Evolutionary conservation across 2,113 vertebrate species (phyloP).

Genomic region (Pipa parva): DNA sequence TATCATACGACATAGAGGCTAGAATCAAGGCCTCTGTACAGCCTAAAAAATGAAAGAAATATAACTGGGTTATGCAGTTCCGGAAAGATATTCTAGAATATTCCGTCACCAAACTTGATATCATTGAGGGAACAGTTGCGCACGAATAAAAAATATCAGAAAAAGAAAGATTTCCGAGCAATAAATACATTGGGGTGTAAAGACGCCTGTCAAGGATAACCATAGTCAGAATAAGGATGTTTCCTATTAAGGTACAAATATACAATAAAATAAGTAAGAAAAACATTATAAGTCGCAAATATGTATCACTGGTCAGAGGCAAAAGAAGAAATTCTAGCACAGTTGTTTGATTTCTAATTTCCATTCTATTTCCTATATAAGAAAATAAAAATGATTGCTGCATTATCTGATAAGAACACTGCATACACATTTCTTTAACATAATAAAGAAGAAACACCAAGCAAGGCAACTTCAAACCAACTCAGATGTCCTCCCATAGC

Average conservation of each 20-base stretch:
- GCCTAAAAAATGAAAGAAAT: conserved; percentile 55
- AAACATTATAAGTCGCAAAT: conserved; percentile 49
- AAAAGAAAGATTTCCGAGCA: conserved; percentile 51
- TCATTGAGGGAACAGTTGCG: conserved; percentile 51
- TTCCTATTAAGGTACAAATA: conserved; percentile 45
- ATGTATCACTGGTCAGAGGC: conserved; percentile 47
- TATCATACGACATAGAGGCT: conserved; percentile 19
- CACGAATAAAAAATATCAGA: conserved; percentile 50
- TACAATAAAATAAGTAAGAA: conserved; percentile 46
- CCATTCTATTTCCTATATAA: too few species aligned
- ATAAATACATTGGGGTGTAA: conserved; percentile 56
- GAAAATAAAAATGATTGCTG: too few species aligned
- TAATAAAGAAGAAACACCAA: too few species aligned
- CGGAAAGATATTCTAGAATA: conserved; percentile 47
- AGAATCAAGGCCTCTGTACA: conserved; percentile 29
- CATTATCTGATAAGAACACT: too few species aligned
- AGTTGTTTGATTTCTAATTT: conserved; percentile 43
- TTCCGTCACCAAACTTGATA: conserved; percentile 44
- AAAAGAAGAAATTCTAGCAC: conserved; percentile 52
- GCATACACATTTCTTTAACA: too few species aligned
- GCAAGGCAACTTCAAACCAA: too few species aligned
- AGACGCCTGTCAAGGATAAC: conserved; percentile 40
- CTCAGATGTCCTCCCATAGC: too few species aligned
- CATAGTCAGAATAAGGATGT: conserved; percentile 48
- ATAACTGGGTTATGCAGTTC: conserved; percentile 51